These are phyloP conservation scores for Malurus melanocephalus DNA, from an alignment of 2,113 vertebrate genomes.

Conservation along the genomic window DNA sequence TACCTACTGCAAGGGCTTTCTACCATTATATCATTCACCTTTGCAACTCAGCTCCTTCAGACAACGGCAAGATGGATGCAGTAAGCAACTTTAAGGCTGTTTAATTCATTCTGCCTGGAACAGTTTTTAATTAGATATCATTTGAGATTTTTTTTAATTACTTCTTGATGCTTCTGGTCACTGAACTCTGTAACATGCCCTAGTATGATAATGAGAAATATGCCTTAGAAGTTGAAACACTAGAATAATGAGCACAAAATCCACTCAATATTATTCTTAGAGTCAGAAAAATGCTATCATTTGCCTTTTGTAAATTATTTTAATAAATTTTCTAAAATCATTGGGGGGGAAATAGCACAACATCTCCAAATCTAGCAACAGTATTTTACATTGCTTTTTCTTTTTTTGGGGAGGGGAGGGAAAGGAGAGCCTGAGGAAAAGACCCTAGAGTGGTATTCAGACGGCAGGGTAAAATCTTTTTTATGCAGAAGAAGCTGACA, in stretches of 20 bases:
- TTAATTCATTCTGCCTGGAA: slow-evolving; percentile 73
- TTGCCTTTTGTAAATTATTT: slow-evolving; percentile 34
- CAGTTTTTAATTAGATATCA: slow-evolving; percentile 74
- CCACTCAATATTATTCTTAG: background rate
- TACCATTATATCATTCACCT: slow-evolving; percentile 21
- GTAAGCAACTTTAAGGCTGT: slow-evolving; percentile 53
- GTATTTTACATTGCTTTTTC: background rate
- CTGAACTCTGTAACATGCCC: slow-evolving; percentile 56
- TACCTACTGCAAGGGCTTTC: background rate
- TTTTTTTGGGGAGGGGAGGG: rapidly evolving
- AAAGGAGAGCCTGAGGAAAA: background rate
- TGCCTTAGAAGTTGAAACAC: slow-evolving; percentile 47
- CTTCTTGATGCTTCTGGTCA: slow-evolving; percentile 68
- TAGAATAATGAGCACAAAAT: slow-evolving; percentile 45
- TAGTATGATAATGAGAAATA: slow-evolving; percentile 53
- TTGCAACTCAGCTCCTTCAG: slow-evolving; percentile 6
- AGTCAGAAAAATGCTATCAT: slow-evolving; percentile 26
- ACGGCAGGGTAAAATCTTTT: background rate
- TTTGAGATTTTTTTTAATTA: slow-evolving; percentile 71
- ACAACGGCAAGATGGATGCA: slow-evolving; percentile 25
- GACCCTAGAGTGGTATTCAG: background rate
- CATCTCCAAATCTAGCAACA: background rate
- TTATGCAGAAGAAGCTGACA: background rate
- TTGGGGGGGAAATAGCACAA: background rate
- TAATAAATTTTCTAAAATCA: background rate